These are phyloP conservation scores for Zoanthus sansibaricus DNA, from an alignment of 92 coral and sea anemone genomes.

Conservation along the genomic window DNA sequence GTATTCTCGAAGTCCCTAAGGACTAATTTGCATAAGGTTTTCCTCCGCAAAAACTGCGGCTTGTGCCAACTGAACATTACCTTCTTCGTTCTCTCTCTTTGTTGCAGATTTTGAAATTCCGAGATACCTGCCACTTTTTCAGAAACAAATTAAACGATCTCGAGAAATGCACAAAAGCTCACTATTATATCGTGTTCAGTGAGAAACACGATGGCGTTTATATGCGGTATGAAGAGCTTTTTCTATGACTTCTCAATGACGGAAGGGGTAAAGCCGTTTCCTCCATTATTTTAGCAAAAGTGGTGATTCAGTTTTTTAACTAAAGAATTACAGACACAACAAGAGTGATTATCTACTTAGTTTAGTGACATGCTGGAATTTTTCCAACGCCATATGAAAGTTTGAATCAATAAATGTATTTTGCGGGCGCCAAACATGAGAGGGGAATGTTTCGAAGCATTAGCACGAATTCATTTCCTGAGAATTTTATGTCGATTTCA, in stretches of 20 bases:
- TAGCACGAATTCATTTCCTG: neutral
- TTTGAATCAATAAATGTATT: slow-evolving; percentile 8
- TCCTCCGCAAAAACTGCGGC: slow-evolving; percentile 60
- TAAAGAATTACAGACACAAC: neutral
- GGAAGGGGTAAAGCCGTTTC: slow-evolving; percentile 4
- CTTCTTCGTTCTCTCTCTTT: neutral
- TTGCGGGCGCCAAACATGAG: slow-evolving; percentile 37
- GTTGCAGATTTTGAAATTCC: slow-evolving; percentile 21
- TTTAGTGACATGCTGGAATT: neutral
- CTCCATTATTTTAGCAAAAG: neutral
- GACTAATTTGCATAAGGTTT: slow-evolving; percentile 76
- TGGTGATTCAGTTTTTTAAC: slow-evolving; percentile 23
- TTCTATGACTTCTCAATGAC: slow-evolving; percentile 16
- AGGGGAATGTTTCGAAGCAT: neutral
- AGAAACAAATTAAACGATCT: neutral
- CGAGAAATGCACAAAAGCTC: neutral
- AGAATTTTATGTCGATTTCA: neutral
- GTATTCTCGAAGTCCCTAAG: slow-evolving; percentile 21
- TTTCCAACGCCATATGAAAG: neutral
- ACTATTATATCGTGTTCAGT: neutral
- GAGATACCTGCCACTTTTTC: neutral
- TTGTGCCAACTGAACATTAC: neutral
- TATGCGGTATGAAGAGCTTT: neutral
- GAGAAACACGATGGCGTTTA: slow-evolving; percentile 14
- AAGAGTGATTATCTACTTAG: neutral